Evolutionary conservation across 1,140 invertebrate genomes (phyloP).

Genomic region (Heterodera schachtii): DNA sequence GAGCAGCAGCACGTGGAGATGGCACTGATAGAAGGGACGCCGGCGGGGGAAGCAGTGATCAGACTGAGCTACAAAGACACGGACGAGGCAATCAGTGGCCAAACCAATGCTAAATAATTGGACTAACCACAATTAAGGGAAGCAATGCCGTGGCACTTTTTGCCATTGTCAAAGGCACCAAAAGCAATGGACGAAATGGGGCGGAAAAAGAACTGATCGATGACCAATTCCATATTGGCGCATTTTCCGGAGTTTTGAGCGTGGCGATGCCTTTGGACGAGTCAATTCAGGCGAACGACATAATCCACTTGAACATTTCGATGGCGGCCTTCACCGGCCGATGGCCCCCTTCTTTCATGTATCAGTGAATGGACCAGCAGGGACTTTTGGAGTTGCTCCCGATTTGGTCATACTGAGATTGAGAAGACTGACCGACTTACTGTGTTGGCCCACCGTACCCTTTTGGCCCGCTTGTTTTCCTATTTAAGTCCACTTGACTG

Average conservation of each 20-base stretch:
- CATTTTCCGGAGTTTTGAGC: background rate
- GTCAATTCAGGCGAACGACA: background rate
- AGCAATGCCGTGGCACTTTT: background rate
- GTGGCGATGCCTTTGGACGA: conserved; percentile 12
- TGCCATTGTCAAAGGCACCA: conserved; percentile 5
- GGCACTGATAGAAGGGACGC: background rate
- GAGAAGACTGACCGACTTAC: too few species aligned
- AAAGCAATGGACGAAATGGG: background rate
- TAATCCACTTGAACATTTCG: background rate
- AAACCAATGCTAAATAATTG: too few species aligned
- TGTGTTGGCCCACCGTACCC: too few species aligned
- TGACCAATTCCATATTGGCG: conserved; percentile 4
- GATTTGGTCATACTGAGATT: too few species aligned
- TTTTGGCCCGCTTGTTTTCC: too few species aligned
- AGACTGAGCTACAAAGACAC: conserved; percentile 11
- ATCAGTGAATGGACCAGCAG: background rate
- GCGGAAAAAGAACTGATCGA: background rate
- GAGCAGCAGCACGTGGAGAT: background rate
- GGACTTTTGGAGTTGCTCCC: too few species aligned
- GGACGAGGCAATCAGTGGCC: background rate
- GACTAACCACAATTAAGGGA: background rate
- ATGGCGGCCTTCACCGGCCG: background rate
- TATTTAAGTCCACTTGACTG: background rate
- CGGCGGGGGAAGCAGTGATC: background rate
- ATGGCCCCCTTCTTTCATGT: conserved; percentile 2